Percentiles rank a stretch among this genome's conserved stretches.
Evolutionary conservation across 2,113 vertebrate genomes (phyloP).

Genomic region (Megaceryle torquata): DNA sequence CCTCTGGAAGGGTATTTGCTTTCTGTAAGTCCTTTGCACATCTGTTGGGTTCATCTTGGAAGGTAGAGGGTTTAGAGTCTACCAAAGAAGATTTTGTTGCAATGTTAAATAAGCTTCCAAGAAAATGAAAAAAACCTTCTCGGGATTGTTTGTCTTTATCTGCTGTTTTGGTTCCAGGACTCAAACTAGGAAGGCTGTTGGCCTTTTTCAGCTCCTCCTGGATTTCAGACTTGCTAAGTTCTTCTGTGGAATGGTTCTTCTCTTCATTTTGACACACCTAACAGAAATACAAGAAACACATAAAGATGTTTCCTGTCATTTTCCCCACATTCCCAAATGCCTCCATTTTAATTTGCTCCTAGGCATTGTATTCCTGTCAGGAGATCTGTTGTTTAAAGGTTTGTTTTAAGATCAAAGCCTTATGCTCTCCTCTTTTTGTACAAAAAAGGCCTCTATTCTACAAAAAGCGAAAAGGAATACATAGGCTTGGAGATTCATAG

Average conservation of each 20-base stretch:
- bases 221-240: conserved; percentile 32
- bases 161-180: conserved; percentile 53
- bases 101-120: conserved; percentile 80
- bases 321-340: background rate
- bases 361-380: background rate
- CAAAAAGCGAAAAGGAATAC: background rate
- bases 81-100: conserved; percentile 70
- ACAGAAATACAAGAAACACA: conserved; percentile 20
- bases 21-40: conserved; percentile 54
- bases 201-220: conserved; percentile 72
- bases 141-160: conserved; percentile 70
- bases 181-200: conserved; percentile 65
- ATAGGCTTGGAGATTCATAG: background rate
- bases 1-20: background rate
- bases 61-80: conserved; percentile 62
- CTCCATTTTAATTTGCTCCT: background rate
- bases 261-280: conserved; percentile 69
- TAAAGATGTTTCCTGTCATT: background rate
- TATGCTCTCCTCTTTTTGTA: background rate
- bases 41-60: conserved; percentile 58
- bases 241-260: conserved; percentile 63
- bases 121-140: conserved; percentile 81
- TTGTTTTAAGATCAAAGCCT: background rate
- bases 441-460: background rate
- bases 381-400: background rate